phyloP scores from a whole-genome alignment of 1,140 invertebrate genomes.

The Portunus trituberculatus region DNA sequence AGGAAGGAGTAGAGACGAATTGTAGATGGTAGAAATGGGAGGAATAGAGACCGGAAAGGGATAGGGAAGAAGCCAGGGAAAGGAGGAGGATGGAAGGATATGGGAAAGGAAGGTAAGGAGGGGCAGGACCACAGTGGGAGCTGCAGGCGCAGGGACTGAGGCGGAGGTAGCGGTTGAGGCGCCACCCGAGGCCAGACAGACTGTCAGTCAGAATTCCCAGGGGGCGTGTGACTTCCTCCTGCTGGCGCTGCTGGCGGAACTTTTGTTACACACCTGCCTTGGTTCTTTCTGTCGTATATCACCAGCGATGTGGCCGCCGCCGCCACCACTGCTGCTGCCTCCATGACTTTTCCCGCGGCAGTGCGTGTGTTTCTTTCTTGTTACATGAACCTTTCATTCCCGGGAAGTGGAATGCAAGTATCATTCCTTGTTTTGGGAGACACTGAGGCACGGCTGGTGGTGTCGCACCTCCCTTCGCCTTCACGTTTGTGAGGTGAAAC shows the following conservation, averaged over 20 bases:
- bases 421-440: background rate
- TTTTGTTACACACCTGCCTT: background rate
- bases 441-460: background rate
- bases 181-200: conserved; percentile 44
- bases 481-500: background rate
- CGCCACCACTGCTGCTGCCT: background rate
- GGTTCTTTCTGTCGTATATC: background rate
- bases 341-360: background rate
- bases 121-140: background rate
- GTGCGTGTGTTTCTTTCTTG: background rate
- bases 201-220: conserved; percentile 56
- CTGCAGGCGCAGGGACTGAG: background rate
- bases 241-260: conserved; percentile 56
- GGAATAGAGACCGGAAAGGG: background rate
- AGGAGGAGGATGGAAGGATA: background rate
- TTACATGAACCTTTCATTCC: background rate
- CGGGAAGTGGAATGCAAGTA: background rate
- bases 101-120: background rate
- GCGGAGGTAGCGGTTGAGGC: background rate
- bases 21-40: background rate
- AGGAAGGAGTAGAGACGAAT: background rate
- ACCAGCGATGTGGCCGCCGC: background rate
- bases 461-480: background rate
- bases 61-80: background rate
- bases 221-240: conserved; percentile 71